Evolutionary conservation across 2,113 vertebrate species (phyloP).

Genomic region (Saguinus midas): DNA sequence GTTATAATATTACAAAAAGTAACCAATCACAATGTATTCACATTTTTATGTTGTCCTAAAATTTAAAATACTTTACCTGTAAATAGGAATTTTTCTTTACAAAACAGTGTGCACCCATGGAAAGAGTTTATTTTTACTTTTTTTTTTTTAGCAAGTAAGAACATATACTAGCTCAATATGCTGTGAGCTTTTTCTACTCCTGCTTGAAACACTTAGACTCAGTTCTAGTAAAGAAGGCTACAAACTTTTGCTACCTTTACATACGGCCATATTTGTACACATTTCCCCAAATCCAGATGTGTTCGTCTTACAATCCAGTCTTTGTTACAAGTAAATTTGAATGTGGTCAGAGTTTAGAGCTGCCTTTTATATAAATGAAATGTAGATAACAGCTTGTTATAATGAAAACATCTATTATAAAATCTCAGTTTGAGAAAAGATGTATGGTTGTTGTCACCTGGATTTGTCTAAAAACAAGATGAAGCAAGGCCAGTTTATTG

Average conservation of each 20-base stretch:
- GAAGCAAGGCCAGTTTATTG: not conserved
- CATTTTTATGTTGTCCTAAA: not conserved
- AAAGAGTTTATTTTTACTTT: not conserved
- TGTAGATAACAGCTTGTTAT: not conserved
- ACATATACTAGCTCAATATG: not conserved
- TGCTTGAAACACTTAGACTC: not conserved
- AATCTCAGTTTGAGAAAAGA: not conserved
- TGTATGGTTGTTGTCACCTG: not conserved
- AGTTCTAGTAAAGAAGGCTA: not conserved
- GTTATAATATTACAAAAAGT: not conserved
- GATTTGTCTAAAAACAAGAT: constrained; percentile 1
- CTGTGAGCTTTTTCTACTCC: not conserved
- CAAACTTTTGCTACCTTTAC: not conserved
- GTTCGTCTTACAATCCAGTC: not conserved
- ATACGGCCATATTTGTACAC: not conserved
- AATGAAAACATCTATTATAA: not conserved
- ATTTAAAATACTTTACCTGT: not conserved
- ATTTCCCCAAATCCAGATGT: not conserved
- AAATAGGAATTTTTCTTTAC: not conserved
- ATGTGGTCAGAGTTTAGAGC: not conserved
- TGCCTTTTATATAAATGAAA: not conserved
- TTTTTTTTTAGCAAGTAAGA: not conserved
- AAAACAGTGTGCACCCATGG: not conserved
- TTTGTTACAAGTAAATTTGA: not conserved
- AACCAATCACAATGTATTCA: not conserved